Base-by-base conservation (phyloP, 2,797 vertebrate genomes). In the Sebastes miniatus region DNA sequence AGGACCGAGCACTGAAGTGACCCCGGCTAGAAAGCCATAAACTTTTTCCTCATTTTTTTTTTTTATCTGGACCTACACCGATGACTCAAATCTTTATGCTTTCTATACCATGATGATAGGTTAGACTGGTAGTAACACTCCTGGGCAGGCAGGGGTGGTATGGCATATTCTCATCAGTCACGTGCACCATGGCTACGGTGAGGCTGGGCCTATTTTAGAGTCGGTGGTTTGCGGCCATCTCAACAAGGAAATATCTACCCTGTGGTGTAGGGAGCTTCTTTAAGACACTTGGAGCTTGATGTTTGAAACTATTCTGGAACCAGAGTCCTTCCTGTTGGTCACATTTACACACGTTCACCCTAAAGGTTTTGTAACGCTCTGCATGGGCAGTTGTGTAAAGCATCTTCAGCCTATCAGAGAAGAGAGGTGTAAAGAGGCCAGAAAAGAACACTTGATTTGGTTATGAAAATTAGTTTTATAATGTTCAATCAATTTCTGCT, bases 181-280 rank as follows among this genome's bases (percentile, higher is more conserved):
- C 87, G 67, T 92, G 92, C 68, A 74, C 87, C 82, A 88, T 84
- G 84, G 85, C 86, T 87, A 90, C 85, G 59, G 78, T 89, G 87
- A 92, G 87, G 88, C 89, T 56, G 77, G 62, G 77, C 72, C 90
- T 91, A 86, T 93, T 95, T 93, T 91, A 88, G 89, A 92, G 69
- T 66, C 16, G 65, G 93, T 93, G 93, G 94, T 95, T 95, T 95
- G 94, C 39, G 92, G 94, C 64, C 76, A 66, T 79, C 88, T 92
- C 88, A 88, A 93, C 92, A 93, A 94, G 94, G 90, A 95, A 95
- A 94, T 93, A 92, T 94, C 94, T 93, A 93, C 93, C 92, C 90
- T 94, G 93, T 86, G 92, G 92, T 92, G 68, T 54, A 78, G 80
- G 89, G 79, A 91, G 90, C 93, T 93, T 93, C 94, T 95, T 94